Percentiles rank a stretch among this genome's conserved stretches.
phyloP scores from a whole-genome alignment of 1,140 invertebrate genomes.

The Euura lappo region DNA sequence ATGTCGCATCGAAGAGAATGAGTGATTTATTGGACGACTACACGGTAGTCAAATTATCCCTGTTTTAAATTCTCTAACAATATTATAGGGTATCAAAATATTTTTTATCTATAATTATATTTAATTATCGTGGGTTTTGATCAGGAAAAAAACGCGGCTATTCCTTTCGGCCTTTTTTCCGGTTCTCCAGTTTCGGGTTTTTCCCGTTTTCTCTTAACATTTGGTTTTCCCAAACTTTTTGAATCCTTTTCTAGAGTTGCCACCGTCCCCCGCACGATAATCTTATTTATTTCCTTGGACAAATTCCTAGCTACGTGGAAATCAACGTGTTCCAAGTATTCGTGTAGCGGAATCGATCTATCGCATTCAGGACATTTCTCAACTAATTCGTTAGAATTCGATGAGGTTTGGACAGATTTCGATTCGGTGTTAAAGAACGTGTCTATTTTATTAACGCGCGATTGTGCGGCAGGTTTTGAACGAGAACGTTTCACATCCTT shows the following conservation, averaged over 20 bases:
- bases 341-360: constrained; percentile 63
- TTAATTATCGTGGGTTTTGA: not conserved
- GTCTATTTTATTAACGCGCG: constrained; percentile 17
- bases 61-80: no score
- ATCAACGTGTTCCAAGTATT: constrained; percentile 71
- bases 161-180: constrained; percentile 25
- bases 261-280: constrained; percentile 16
- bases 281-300: constrained; percentile 60
- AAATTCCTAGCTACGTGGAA: constrained; percentile 75
- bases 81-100: not conserved
- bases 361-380: constrained; percentile 69
- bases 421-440: not conserved
- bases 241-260: not conserved
- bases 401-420: not conserved
- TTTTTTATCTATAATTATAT: not conserved
- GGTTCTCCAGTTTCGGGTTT: constrained; percentile 15
- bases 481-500: constrained; percentile 22
- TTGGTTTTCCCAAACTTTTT: not conserved
- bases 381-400: constrained; percentile 28
- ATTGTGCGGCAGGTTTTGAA: constrained; percentile 24
- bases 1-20: not conserved
- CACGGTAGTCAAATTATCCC: not conserved
- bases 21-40: not conserved
- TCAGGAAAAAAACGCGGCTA: constrained; percentile 25
- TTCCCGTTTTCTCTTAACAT: constrained; percentile 6